A percentile compares a stretch with the other conserved stretches of the same genome.
Conservation (phyloP, 2,797 vertebrate species). For the Lithobates sylvaticus region DNA sequence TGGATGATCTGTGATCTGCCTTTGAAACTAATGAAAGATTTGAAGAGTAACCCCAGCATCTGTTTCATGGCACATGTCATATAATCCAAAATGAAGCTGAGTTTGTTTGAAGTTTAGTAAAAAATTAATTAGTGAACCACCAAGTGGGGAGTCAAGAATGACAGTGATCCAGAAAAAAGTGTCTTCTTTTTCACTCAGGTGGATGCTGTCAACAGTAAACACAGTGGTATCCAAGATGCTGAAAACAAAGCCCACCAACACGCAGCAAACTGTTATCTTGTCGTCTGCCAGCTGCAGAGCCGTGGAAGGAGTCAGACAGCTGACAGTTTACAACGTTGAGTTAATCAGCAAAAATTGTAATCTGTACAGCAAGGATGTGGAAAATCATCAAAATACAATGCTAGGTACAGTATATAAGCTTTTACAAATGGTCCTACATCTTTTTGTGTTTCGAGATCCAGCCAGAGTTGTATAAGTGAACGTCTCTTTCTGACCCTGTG, state of each 20-base stretch:
- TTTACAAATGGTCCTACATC: slow-evolving; percentile 69
- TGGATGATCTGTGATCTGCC: no score
- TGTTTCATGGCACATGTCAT: no score
- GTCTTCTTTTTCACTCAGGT: background rate
- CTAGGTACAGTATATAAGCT: slow-evolving; percentile 26
- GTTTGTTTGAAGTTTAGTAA: background rate
- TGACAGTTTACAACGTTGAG: slow-evolving; percentile 15
- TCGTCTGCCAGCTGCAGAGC: background rate
- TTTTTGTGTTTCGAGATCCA: slow-evolving; percentile 66
- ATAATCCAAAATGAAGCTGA: no score
- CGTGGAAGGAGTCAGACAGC: background rate
- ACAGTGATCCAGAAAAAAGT: background rate
- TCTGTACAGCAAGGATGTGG: background rate
- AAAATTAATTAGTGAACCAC: background rate
- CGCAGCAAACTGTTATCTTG: background rate
- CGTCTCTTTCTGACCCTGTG: slow-evolving; percentile 68
- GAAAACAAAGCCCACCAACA: background rate
- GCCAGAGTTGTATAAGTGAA: slow-evolving; percentile 64
- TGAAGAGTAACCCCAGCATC: no score
- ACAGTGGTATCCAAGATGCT: background rate
- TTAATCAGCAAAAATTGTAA: slow-evolving; percentile 17
- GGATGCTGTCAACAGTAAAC: background rate
- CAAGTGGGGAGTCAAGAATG: background rate
- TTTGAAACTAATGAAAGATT: no score
- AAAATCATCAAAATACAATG: background rate